Evolutionary conservation across 2,797 vertebrate species (phyloP), one percentile per base, ranked within the genome.

Genomic region (Gallinago solitaria): DNA sequence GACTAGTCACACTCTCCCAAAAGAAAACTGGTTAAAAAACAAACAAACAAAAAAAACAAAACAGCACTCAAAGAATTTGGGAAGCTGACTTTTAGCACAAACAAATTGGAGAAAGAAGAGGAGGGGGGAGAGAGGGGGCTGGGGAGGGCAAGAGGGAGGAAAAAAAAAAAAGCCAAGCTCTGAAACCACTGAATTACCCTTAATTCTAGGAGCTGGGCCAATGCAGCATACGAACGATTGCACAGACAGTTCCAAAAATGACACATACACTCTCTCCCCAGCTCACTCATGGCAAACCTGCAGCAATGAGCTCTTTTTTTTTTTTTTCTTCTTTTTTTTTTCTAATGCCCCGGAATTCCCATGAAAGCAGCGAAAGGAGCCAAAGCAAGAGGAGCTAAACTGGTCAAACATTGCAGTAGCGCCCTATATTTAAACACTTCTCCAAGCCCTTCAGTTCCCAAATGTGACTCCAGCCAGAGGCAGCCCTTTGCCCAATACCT

Each of bases 111-210:
- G 35, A 39, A 43, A 74, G 82, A 63, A 87, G 48, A 74, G 82
- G 59, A 87, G 63, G 27, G 54, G 51, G 48, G 24, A 64, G 48
- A 7, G 12, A 50, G 54, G 27, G 54, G 74, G 27, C 57, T 48
- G 69, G 48, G 71, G 39, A 85, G 93, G 92, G 84, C 50, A 91
- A 3, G 59, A 27, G 65, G 74, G 54, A 87, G 70, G 11, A 14
- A 20, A 51, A 23, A 18, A 23, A 51, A 50, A 70, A 67, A 35
- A 63, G 41, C 63, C 74, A 53, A 87, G 74, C 60, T 68, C 48
- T 93, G 90, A 85, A 94, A 90, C 56, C 95, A 82, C 91, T 30
- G 90, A 89, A 47, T 94, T 93, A 35, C 89, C 85, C 94, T 73
- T 43, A 48, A 2, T 7, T 33, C 80, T 45, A 74, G 60, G 89